These are phyloP conservation scores for Chrysaora quinquecirrha DNA, from an alignment of 30 jellyfish, hydroid and myxozoan species.

Conservation along the genomic window DNA sequence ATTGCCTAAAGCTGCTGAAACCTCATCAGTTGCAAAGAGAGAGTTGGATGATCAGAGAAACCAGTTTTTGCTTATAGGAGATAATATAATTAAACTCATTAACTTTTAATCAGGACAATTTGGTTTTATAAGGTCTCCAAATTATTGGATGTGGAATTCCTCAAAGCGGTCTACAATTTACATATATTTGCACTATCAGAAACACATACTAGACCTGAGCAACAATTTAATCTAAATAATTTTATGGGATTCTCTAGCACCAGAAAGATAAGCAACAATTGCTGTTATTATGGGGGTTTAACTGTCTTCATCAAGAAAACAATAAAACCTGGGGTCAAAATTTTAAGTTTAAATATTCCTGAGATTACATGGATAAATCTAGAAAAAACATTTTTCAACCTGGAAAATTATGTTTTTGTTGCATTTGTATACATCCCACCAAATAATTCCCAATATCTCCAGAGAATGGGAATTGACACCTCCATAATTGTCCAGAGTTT, in stretches of 20 bases:
- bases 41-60: neutral
- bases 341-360: neutral
- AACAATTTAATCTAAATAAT: neutral
- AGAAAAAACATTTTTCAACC: slow-evolving; percentile 4
- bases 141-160: neutral
- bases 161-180: neutral
- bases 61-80: neutral
- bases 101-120: neutral
- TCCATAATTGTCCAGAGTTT: neutral
- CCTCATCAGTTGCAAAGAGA: neutral
- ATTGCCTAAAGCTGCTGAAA: neutral
- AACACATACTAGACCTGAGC: slow-evolving; percentile 24
- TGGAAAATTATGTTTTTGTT: neutral
- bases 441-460: slow-evolving; percentile 6
- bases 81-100: neutral
- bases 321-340: slow-evolving; percentile 22
- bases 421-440: slow-evolving; percentile 16
- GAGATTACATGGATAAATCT: slow-evolving; percentile 11
- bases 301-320: slow-evolving; percentile 8
- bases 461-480: neutral
- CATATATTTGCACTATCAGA: slow-evolving; percentile 14
- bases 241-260: neutral
- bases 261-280: slow-evolving; percentile 2
- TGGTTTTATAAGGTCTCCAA: slow-evolving; percentile 15
- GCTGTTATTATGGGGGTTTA: slow-evolving; percentile 13